phyloP scores from a whole-genome alignment of 2,113 vertebrate genomes.

The Cyprinodon brontotheroides region DNA sequence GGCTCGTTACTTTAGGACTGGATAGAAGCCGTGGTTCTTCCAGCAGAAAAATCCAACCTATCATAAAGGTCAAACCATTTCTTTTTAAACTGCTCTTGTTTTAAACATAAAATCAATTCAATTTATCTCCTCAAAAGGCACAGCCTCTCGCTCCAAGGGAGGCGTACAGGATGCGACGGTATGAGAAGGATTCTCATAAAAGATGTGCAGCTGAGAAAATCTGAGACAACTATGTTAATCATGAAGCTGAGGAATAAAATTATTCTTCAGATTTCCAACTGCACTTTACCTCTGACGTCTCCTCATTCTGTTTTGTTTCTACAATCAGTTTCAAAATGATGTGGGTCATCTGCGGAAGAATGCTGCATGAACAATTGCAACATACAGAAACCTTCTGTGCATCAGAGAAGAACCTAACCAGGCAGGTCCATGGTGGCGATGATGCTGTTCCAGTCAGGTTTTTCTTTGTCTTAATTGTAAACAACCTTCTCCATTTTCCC shows the following conservation, averaged over 20 bases:
- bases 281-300: conserved; percentile 20
- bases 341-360: conserved; percentile 17
- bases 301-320: conserved; percentile 44
- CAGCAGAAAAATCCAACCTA: no score
- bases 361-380: conserved; percentile 32
- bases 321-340: conserved; percentile 46
- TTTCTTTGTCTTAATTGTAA: not conserved
- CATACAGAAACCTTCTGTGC: conserved; percentile 10
- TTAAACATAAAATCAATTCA: no score
- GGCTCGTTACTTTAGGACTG: no score
- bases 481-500: conserved; percentile 12
- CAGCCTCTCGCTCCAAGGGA: no score
- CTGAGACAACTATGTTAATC: conserved; percentile 28
- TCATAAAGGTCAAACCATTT: no score
- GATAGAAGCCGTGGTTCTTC: no score
- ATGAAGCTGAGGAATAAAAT: conserved; percentile 58
- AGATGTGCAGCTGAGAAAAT: not conserved
- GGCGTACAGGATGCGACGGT: no score
- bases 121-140: no score
- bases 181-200: not conserved
- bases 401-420: conserved; percentile 5
- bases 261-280: conserved; percentile 35
- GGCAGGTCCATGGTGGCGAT: not conserved
- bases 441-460: not conserved
- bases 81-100: no score